Evolutionary conservation across 2,113 vertebrate genomes (phyloP).

Genomic region (Propithecus coquereli): DNA sequence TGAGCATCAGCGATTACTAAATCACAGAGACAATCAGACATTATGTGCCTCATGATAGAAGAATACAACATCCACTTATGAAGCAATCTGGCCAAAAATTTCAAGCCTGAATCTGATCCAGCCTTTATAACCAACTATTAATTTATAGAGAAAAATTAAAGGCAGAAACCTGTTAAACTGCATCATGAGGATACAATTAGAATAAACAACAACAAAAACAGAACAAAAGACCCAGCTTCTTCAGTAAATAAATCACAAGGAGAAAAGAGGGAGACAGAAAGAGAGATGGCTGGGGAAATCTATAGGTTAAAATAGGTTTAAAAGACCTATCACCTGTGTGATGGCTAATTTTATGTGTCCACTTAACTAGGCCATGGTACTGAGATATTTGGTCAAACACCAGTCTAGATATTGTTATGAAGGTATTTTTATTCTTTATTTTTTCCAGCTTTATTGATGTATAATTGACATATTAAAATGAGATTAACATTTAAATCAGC

Average conservation of each 20-base stretch:
- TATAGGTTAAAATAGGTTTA: not conserved
- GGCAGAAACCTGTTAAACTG: not conserved
- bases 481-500: not conserved
- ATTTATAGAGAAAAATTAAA: not conserved
- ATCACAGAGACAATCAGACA: not conserved
- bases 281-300: not conserved
- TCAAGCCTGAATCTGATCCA: not conserved
- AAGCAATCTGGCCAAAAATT: not conserved
- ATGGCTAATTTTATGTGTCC: not conserved
- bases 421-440: not conserved
- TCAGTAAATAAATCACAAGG: not conserved
- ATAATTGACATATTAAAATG: not conserved
- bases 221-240: not conserved
- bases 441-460: not conserved
- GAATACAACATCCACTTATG: not conserved
- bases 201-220: not conserved
- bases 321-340: not conserved
- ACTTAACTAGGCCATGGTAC: not conserved
- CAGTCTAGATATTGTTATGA: not conserved
- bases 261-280: not conserved
- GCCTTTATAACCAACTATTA: not conserved
- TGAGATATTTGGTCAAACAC: not conserved
- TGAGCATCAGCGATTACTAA: not conserved
- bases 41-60: not conserved
- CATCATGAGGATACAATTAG: not conserved